phyloP scores from a whole-genome alignment of 2,113 vertebrate species.

The Halcyon malimbica region DNA sequence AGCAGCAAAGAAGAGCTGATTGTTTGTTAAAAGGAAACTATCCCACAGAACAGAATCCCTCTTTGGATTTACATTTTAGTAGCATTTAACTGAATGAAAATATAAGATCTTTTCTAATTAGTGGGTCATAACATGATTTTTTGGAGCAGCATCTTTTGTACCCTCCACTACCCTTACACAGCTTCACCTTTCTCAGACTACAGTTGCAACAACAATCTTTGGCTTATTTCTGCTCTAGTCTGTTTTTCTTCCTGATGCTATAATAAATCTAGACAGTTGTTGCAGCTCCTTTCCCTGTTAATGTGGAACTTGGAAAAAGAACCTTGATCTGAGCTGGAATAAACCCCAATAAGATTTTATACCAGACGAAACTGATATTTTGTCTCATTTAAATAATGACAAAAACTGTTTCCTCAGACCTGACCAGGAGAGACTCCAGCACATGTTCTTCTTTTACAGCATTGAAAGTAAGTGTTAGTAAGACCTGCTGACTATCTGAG shows the following conservation, averaged over 20 bases:
- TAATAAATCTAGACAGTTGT: neutral
- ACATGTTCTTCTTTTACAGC: neutral
- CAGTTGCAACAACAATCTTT: neutral
- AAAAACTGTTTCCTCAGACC: neutral
- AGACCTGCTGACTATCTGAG: constrained; percentile 60
- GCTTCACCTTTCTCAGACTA: neutral
- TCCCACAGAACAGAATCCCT: neutral
- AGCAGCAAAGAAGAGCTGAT: neutral
- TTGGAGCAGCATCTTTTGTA: neutral
- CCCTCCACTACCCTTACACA: fast-evolving
- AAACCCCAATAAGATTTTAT: constrained; percentile 44
- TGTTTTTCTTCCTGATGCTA: constrained; percentile 20
- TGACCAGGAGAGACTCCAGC: neutral
- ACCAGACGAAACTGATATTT: constrained; percentile 13
- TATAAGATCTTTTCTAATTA: neutral
- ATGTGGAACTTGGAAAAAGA: constrained; percentile 51
- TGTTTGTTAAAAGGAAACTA: neutral
- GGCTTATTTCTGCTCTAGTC: neutral
- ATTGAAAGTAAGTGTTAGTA: constrained; percentile 48
- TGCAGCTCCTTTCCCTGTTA: constrained; percentile 19
- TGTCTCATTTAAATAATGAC: constrained; percentile 26
- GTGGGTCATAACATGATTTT: neutral
- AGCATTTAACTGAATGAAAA: neutral
- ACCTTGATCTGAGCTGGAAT: constrained; percentile 26
- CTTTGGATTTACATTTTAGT: neutral